A percentile compares a stretch with the other conserved stretches of the same genome.
These are phyloP conservation scores for Campylomormyrus numenius DNA, from an alignment of 2,113 vertebrate species.

Conservation along the genomic window DNA sequence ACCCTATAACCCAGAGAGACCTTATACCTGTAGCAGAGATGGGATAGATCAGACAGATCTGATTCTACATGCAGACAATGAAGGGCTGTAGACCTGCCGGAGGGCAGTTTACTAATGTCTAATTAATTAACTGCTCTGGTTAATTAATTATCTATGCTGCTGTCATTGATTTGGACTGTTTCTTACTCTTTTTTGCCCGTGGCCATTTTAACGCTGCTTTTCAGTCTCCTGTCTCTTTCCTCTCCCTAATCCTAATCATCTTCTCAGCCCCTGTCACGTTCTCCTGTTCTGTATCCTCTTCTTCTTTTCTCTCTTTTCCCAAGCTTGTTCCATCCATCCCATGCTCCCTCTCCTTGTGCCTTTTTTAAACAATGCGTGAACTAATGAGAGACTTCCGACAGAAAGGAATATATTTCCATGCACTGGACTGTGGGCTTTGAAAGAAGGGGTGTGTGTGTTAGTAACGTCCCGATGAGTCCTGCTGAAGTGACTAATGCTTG, in stretches of 20 bases:
- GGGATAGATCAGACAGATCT: not conserved
- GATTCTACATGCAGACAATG: not conserved
- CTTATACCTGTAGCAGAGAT: not conserved
- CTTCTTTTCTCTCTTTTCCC: not conserved
- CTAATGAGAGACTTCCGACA: not conserved
- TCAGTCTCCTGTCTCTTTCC: not conserved
- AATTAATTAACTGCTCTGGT: not conserved
- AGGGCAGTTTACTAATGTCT: not conserved
- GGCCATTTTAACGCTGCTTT: not conserved
- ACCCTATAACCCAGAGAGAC: not conserved
- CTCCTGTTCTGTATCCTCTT: not conserved
- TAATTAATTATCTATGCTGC: not conserved
- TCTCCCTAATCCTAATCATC: not conserved
- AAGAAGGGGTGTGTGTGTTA: not conserved
- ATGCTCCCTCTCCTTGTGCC: not conserved
- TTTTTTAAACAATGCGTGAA: not conserved
- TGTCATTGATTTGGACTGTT: not conserved
- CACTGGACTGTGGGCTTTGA: not conserved
- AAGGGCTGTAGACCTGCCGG: not conserved
- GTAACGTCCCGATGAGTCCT: not conserved
- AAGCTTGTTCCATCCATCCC: not conserved
- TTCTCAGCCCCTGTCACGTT: not conserved
- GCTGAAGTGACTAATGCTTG: not conserved
- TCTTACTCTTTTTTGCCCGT: not conserved
- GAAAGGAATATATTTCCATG: not conserved